A percentile compares a stretch with the other conserved stretches of the same genome.
These are phyloP conservation scores for Meriones psammophilus DNA, from an alignment of 2,797 vertebrate genomes.

Conservation along the genomic window DNA sequence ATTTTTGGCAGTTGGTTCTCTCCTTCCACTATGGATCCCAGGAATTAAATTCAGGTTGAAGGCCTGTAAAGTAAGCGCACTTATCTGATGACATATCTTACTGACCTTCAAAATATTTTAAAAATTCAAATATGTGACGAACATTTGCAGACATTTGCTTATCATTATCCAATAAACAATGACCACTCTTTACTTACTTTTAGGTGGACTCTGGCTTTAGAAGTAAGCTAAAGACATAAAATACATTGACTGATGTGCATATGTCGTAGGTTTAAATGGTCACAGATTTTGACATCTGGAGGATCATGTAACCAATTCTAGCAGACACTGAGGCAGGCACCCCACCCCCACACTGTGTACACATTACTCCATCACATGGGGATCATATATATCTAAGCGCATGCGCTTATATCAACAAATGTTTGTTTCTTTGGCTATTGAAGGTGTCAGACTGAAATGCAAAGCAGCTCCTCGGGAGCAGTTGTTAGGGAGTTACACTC, in stretches of 20 bases:
- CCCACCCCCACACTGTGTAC: background rate
- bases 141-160: background rate
- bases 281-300: background rate
- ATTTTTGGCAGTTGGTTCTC: background rate
- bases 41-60: background rate
- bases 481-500: background rate
- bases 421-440: background rate
- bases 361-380: background rate
- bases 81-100: background rate
- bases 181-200: background rate
- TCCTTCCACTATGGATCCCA: background rate
- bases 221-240: slow-evolving; percentile 1
- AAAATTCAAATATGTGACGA: background rate
- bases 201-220: background rate
- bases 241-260: background rate
- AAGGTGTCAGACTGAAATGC: background rate
- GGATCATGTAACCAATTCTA: background rate
- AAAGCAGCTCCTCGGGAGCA: slow-evolving; percentile 10
- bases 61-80: background rate
- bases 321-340: background rate
- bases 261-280: background rate
- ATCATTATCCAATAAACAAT: background rate
- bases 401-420: background rate
- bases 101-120: background rate
- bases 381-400: background rate